phyloP scores from a whole-genome alignment of 2,797 vertebrate species.

The Hozukius guyotensis region DNA sequence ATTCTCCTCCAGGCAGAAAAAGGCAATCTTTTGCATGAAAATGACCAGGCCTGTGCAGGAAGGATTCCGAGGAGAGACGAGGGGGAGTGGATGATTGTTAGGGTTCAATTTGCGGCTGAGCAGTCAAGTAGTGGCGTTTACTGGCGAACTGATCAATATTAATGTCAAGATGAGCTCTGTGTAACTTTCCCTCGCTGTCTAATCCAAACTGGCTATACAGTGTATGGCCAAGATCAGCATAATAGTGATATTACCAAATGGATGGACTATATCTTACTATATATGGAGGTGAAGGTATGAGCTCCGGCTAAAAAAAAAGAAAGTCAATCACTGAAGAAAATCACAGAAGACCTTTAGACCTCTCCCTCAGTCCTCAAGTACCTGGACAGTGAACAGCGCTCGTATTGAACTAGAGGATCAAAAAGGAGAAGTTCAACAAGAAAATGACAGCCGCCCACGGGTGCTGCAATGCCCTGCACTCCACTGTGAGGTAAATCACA shows the following conservation, averaged over 20 bases:
- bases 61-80: constrained; percentile 37
- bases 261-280: background rate
- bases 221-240: background rate
- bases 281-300: background rate
- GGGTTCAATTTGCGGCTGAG: constrained; percentile 61
- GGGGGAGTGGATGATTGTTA: constrained; percentile 45
- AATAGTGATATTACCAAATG: constrained; percentile 5
- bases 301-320: too few relatives aligned
- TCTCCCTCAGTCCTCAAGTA: constrained; percentile 15
- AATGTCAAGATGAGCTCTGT: constrained; percentile 54
- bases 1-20: constrained; percentile 69
- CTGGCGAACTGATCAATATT: constrained; percentile 65
- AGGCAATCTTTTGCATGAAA: constrained; percentile 72
- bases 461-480: constrained; percentile 29
- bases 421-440: constrained; percentile 42
- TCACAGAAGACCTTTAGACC: background rate
- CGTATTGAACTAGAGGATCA: constrained; percentile 42
- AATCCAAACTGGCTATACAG: constrained; percentile 26
- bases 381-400: background rate
- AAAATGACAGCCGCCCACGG: constrained; percentile 49
- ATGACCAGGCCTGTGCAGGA: constrained; percentile 48
- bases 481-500: constrained; percentile 70
- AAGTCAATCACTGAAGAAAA: background rate
- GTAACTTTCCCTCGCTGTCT: constrained; percentile 26
- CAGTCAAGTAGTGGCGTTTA: constrained; percentile 39